Evolutionary conservation across 2,888 invertebrate genomes (phyloP).

Genomic region (Eilema depressum): DNA sequence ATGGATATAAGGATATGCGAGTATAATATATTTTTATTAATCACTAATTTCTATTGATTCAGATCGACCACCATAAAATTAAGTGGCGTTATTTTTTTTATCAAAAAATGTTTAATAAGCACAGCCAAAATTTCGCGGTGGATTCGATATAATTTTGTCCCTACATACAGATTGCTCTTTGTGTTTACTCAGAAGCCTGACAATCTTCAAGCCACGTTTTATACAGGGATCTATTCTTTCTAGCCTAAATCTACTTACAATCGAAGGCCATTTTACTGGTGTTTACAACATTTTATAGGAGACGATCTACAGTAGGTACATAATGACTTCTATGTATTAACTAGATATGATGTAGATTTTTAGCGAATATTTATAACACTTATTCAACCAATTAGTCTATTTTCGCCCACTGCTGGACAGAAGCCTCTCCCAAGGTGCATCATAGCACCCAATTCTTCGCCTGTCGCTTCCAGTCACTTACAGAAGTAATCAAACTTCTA

Average conservation of each 20-base stretch:
- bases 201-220: conserved; percentile 39
- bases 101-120: conserved; percentile 73
- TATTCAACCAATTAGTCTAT: background rate
- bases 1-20: conserved; percentile 69
- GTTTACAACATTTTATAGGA: conserved; percentile 14
- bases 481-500: no score
- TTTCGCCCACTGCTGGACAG: no score
- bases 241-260: conserved; percentile 32
- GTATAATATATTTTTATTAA: conserved; percentile 43
- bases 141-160: conserved; percentile 72
- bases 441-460: background rate
- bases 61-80: conserved; percentile 65
- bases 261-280: conserved; percentile 23
- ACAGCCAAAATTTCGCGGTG: conserved; percentile 83
- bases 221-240: conserved; percentile 36
- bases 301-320: background rate
- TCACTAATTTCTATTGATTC: conserved; percentile 42
- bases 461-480: background rate
- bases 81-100: conserved; percentile 54
- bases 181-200: conserved; percentile 52
- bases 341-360: no score
- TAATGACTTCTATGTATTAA: background rate
- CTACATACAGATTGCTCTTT: conserved; percentile 50
- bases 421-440: no score
- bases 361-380: background rate